Evolutionary conservation across 1,140 invertebrate species (phyloP), one percentile per base, ranked within the genome.

Genomic region (Pogonus chalceus): DNA sequence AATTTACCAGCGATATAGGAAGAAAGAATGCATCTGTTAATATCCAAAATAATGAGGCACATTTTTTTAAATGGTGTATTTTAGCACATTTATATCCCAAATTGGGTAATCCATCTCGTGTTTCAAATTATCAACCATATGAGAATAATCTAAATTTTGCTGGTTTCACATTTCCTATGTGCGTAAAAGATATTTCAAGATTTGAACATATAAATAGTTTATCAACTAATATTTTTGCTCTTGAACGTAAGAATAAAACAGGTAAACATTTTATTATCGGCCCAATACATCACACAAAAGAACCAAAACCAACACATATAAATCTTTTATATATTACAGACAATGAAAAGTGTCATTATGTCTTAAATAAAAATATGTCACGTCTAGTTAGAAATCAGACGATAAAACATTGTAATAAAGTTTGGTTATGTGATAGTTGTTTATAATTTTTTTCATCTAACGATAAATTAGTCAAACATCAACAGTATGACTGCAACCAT

Each of bases 241-340:
- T 31, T 14, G 4, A 31, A 31, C 4, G 26, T 4, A 31, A 4
- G 14, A 31, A 4, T 31, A 31, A 31, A 31, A n/a, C n/a, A n/a
- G n/a, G 26, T 31, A 31, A 31, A 31, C 26, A 53, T 47, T 20
- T 55, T n/a, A n/a, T n/a, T n/a, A n/a, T n/a, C n/a, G n/a, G n/a
- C n/a, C n/a, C n/a, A n/a, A n/a, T n/a, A n/a, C n/a, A n/a, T n/a
- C n/a, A n/a, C n/a, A n/a, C n/a, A n/a, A n/a, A n/a, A n/a, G n/a
- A n/a, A n/a, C n/a, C n/a, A n/a, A n/a, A n/a, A n/a, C n/a, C n/a
- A n/a, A n/a, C n/a, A n/a, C n/a, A n/a, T n/a, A n/a, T n/a, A n/a
- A n/a, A n/a, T n/a, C n/a, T n/a, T n/a, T n/a, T n/a, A n/a, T n/a
- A n/a, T n/a, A n/a, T n/a, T n/a, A n/a, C n/a, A n/a, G n/a, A n/a